Base-by-base conservation (phyloP, 2,797 vertebrate species). In the Hirundo rustica region DNA sequence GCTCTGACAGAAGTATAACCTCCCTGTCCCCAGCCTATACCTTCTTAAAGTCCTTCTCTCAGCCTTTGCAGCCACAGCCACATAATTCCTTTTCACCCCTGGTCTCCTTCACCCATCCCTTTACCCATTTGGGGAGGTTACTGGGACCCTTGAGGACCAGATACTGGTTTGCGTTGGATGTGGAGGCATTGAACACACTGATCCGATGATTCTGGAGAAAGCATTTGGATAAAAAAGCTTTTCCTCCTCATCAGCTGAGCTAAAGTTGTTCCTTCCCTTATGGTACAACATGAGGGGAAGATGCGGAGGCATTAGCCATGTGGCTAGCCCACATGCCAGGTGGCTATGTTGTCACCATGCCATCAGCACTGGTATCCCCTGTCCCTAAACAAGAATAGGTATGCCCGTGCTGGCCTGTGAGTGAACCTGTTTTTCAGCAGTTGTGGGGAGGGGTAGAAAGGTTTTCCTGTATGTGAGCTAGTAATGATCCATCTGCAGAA, bases 401-500 rank as follows among this genome's bases (percentile, higher is more conserved):
- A 65, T 93, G 48, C 17, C 17, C 1, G 0, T 86, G 48, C 62
- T 55, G 87, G 70, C 70, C 77, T 60, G 62, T 48, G 75, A 36
- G 42, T 3, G 47, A 95, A 84, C 80, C 11, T 2, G 2, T 77
- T 73, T 85, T 93, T 88, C 62, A 70, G 70, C 65, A 64, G 53
- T 65, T 85, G 42, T 23, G 42, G 36, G 17, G 65, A 45, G 45
- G 55, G 48, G 13, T 50, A 42, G 51, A 60, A 74, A 91, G 61
- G 45, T 92, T 92, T 94, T 73, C 47, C 47, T 81, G n/a, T 30
- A 25, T 80, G 32, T 1, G 8, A 11, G 4, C 38, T 7, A 34
- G 42, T 91, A 95, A 88, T 17, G 23, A 93, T 92, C 87, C 26
- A 9, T 94, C 85, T 95, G 87, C 82, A 77, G 88, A 93, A 86